Percentiles rank a stretch among this genome's conserved stretches.
phyloP scores from a whole-genome alignment of 2,888 invertebrate species.

The Sussaba pulchella region DNA sequence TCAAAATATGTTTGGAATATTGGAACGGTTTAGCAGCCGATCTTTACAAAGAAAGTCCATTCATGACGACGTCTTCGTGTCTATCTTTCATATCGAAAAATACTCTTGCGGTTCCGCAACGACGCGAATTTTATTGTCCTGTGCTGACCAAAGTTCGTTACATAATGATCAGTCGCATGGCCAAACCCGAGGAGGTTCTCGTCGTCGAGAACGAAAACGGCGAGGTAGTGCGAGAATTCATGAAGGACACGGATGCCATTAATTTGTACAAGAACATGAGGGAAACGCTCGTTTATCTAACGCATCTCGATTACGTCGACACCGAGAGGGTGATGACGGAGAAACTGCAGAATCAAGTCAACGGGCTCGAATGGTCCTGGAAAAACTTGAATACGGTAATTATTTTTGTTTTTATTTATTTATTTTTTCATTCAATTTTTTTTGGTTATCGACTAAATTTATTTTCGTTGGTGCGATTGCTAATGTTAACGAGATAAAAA shows the following conservation, averaged over 20 bases:
- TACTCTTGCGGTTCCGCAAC: conserved; percentile 84
- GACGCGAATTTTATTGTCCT: conserved; percentile 91
- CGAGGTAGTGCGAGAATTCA: conserved; percentile 99
- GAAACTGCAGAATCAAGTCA: conserved; percentile 98
- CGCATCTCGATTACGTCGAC: conserved; percentile 98
- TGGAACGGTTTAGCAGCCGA: conserved; percentile 98
- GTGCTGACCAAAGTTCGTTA: conserved; percentile 95
- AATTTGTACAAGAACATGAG: conserved; percentile 99
- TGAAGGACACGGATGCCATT: conserved; percentile 99
- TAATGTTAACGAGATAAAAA: too few relatives aligned
- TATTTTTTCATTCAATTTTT: background rate
- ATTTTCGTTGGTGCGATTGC: too few relatives aligned
- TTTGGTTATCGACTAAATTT: too few relatives aligned
- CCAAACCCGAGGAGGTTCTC: conserved; percentile 99
- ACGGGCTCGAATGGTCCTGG: conserved; percentile 99
- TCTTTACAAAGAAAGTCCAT: conserved; percentile 95
- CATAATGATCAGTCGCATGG: conserved; percentile 99
- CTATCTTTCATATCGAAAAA: conserved; percentile 82
- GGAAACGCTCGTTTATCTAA: conserved; percentile 98
- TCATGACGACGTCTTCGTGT: conserved; percentile 85
- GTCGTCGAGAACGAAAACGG: conserved; percentile 99
- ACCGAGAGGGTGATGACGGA: conserved; percentile 99
- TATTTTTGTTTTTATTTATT: conserved; percentile 41
- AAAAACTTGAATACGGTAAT: conserved; percentile 97
- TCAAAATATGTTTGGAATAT: conserved; percentile 99